Conservation (phyloP, 2,888 invertebrate genomes). For the Litoditis marina region DNA sequence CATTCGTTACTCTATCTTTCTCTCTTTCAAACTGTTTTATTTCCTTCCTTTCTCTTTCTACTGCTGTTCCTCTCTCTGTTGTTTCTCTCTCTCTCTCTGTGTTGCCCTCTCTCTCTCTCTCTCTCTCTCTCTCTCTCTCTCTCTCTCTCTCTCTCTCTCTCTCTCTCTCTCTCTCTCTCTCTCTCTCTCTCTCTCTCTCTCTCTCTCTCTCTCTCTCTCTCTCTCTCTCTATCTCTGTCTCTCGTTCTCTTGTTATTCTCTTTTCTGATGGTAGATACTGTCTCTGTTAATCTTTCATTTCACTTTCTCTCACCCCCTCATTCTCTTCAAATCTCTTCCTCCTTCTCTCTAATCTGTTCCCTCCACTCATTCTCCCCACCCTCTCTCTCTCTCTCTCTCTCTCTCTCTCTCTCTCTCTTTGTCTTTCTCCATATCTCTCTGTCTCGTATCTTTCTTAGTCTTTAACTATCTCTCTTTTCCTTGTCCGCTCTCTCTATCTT, state of each 20-base stretch:
- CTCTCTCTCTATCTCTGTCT: not conserved
- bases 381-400: not conserved
- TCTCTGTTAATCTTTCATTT: too few relatives aligned
- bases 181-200: not conserved
- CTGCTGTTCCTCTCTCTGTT: not conserved
- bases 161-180: not conserved
- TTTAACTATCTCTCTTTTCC: not conserved
- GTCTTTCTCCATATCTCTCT: not conserved
- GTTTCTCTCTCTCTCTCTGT: not conserved
- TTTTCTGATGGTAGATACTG: too few relatives aligned
- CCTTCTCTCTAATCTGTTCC: not conserved
- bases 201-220: not conserved
- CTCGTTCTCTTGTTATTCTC: not conserved
- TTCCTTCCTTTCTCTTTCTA: not conserved
- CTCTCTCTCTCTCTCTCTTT: not conserved
- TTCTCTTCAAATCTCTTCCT: not conserved
- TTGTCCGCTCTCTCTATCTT: slow-evolving; percentile 2
- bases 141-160: not conserved
- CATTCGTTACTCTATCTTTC: not conserved
- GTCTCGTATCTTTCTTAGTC: not conserved
- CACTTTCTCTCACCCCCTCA: too few relatives aligned
- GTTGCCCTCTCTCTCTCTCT: not conserved
- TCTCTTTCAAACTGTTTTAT: not conserved
- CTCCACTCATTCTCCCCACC: not conserved
- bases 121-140: not conserved